A percentile compares a stretch with the other conserved stretches of the same genome.
Evolutionary conservation across 2,797 vertebrate genomes (phyloP).

Genomic region (Acrocephalus scirpaceus): DNA sequence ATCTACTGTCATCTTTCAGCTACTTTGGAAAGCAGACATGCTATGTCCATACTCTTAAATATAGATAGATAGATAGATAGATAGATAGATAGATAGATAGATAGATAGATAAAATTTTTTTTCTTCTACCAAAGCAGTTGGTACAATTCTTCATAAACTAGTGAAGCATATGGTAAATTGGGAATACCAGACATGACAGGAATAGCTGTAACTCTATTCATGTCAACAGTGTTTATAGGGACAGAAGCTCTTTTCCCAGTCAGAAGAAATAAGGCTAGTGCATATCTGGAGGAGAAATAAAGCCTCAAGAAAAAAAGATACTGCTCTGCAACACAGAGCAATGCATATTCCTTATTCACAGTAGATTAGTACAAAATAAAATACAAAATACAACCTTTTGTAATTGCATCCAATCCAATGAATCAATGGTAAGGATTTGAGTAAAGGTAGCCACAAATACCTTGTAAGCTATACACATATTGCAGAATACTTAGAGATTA

Average conservation of each 20-base stretch:
- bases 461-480: conserved; percentile 6
- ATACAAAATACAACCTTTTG: not conserved
- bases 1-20: not conserved
- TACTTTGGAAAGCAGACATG: not conserved
- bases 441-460: conserved; percentile 34
- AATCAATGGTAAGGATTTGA: conserved; percentile 3
- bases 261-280: conserved; percentile 40
- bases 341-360: not conserved
- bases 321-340: not conserved
- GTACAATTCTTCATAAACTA: conserved; percentile 28
- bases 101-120: not conserved
- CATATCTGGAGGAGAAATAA: conserved; percentile 1
- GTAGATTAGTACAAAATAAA: conserved; percentile 3
- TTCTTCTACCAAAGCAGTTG: not conserved
- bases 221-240: not conserved
- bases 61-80: too few species aligned
- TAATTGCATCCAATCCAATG: not conserved
- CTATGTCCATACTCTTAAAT: not conserved
- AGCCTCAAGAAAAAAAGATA: conserved; percentile 8
- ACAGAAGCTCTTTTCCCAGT: conserved; percentile 19
- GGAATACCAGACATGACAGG: conserved; percentile 38
- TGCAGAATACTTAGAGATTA: conserved; percentile 29
- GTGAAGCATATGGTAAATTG: conserved; percentile 21
- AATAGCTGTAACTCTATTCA: not conserved
- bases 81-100: too few species aligned